phyloP scores from a whole-genome alignment of 2,888 invertebrate genomes.

The Aspidapion aeneum region DNA sequence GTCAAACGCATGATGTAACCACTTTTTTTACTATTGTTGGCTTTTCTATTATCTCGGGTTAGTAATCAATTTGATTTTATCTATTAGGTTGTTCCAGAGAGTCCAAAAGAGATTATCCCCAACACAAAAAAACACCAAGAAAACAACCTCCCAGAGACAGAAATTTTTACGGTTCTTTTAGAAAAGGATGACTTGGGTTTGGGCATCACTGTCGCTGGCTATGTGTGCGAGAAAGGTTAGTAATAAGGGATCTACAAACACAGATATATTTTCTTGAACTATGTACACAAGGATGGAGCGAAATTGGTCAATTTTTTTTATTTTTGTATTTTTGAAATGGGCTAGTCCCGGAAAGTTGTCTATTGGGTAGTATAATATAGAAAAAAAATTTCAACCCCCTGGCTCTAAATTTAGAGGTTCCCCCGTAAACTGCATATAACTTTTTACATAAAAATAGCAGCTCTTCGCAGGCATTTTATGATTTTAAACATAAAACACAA shows the following conservation, averaged over 20 bases:
- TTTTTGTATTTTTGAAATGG: neutral
- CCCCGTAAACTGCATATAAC: too few species aligned
- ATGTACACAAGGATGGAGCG: neutral
- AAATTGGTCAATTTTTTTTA: neutral
- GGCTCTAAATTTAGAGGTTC: neutral
- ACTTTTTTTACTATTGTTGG: too few species aligned
- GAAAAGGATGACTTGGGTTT: constrained; percentile 83
- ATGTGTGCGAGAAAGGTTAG: constrained; percentile 88
- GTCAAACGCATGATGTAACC: too few species aligned
- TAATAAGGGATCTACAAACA: neutral
- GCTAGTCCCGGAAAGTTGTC: neutral
- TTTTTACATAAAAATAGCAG: neutral
- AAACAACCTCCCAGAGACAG: constrained; percentile 78
- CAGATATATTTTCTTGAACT: too few species aligned
- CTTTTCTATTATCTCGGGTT: too few species aligned
- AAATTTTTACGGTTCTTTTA: constrained; percentile 84
- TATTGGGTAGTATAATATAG: neutral
- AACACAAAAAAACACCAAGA: neutral
- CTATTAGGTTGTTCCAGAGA: neutral
- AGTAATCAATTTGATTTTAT: too few species aligned
- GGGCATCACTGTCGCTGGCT: constrained; percentile 95
- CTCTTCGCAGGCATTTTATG: neutral
- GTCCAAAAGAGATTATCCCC: too few species aligned
- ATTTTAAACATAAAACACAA: neutral
- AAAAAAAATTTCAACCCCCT: neutral